Conservation (phyloP, 2,888 invertebrate species). For the Dynastes grantii region DNA sequence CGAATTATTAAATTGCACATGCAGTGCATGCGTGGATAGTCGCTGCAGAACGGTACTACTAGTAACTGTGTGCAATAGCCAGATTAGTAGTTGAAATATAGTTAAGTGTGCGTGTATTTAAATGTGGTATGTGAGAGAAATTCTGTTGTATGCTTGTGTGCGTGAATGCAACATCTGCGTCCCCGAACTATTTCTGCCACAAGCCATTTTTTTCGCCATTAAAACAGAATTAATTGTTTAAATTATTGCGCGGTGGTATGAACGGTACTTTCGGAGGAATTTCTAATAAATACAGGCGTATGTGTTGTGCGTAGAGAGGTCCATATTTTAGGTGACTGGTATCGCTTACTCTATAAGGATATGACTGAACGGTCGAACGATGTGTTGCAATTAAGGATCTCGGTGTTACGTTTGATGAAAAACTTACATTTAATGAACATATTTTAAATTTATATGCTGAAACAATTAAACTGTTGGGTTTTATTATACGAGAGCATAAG, state of each 20-base stretch:
- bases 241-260: slow-evolving; percentile 46
- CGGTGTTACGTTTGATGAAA: too few relatives aligned
- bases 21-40: background rate
- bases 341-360: too few relatives aligned
- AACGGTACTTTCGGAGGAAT: slow-evolving; percentile 5
- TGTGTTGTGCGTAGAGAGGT: too few relatives aligned
- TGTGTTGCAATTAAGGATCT: too few relatives aligned
- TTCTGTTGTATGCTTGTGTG: background rate
- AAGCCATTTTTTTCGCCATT: slow-evolving; percentile 54
- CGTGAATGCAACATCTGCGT: slow-evolving; percentile 43
- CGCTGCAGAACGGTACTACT: slow-evolving; percentile 12
- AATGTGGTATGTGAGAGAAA: background rate
- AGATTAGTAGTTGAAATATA: slow-evolving; percentile 4
- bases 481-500: too few relatives aligned
- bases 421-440: too few relatives aligned
- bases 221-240: slow-evolving; percentile 53
- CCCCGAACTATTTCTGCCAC: slow-evolving; percentile 49
- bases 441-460: too few relatives aligned
- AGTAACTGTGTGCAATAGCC: slow-evolving; percentile 8
- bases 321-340: too few relatives aligned
- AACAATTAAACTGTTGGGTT: too few relatives aligned
- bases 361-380: too few relatives aligned
- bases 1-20: slow-evolving; percentile 65
- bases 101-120: slow-evolving; percentile 28
- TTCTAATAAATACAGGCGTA: too few relatives aligned